Base-by-base conservation (phyloP, 92 coral and sea anemone species). In the Montipora capitata region DNA sequence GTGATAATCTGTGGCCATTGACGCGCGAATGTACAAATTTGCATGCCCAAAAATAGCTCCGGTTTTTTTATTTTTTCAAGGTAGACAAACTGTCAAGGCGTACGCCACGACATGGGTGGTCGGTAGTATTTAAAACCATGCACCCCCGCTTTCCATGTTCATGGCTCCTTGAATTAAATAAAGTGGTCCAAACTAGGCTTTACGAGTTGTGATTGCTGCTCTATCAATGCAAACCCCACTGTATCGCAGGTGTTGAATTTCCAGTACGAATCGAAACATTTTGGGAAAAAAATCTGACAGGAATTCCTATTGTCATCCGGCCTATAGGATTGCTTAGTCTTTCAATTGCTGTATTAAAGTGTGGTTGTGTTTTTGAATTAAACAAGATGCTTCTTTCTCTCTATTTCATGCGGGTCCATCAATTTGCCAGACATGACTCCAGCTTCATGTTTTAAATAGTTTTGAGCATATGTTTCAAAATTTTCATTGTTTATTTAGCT, bases 201-300 rank as follows among this genome's bases (percentile, higher is more conserved):
- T 73, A 64, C 69, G 57, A 86, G 74, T 87, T 68, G 88, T 74
- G 77, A 79, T 74, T 72, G 85, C 59, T 86, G 75, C 66, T 74
- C 7, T 5, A 10, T 48, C 67, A 82, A 91, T 89, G 94, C 93
- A 80, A 94, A 94, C 92, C 77, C 59, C 41, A 45, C 42, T 5
- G 3, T 11, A 83, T 85, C 98, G 88, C 98, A 95, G 98, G 98
- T 95, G 98, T 90, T 93, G 79, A 35, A 49, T 62, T 81, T 78
- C 88, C 82, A 72, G 80, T 85, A 71, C 77, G 59, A 48, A 48
- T 48, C 10, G 52, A 70, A 85, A 88, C 90, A 93, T 88, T 85
- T 85, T 91, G 92, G 82, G 92, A 27, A 27, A 78, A 89, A 72
- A 54, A 59, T 74, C 58, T 80, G 85, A 67, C 84, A 78, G 78